phyloP scores from a whole-genome alignment of 2,797 vertebrate species.

The Fundulus diaphanus region DNA sequence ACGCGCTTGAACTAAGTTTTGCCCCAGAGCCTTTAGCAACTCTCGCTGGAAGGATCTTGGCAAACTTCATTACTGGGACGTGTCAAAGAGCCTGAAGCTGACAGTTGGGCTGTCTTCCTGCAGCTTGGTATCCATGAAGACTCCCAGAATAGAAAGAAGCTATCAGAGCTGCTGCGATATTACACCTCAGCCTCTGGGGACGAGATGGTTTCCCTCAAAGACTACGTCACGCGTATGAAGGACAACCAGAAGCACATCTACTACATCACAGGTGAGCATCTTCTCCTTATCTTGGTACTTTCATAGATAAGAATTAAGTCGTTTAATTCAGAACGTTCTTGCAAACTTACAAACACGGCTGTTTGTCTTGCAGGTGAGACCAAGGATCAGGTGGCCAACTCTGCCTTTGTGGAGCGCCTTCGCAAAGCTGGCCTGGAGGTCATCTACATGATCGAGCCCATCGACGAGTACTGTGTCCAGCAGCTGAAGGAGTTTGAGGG shows the following conservation, averaged over 20 bases:
- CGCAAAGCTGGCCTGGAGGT: conserved; percentile 95
- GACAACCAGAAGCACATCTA: conserved; percentile 95
- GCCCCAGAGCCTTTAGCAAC: not conserved
- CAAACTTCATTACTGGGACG: not conserved
- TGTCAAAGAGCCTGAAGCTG: not conserved
- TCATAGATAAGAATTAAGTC: not conserved
- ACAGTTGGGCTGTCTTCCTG: conserved; percentile 4
- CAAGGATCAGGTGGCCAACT: conserved; percentile 97
- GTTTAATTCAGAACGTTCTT: not conserved
- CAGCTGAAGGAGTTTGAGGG: conserved; percentile 96
- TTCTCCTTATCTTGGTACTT: not conserved
- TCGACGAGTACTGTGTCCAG: conserved; percentile 97
- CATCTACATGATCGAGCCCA: conserved; percentile 98
- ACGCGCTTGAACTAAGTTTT: not conserved
- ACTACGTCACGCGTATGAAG: conserved; percentile 93
- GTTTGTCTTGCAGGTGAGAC: conserved; percentile 86
- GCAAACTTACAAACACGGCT: not conserved
- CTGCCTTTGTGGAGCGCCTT: conserved; percentile 94
- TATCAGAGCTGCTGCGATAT: conserved; percentile 89
- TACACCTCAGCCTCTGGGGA: conserved; percentile 93
- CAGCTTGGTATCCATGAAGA: conserved; percentile 93
- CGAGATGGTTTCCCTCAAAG: conserved; percentile 93
- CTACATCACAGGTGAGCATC: conserved; percentile 75
- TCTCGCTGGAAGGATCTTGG: not conserved
- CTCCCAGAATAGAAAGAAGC: conserved; percentile 91